Percentiles rank a stretch among this genome's conserved stretches.
Conservation (phyloP, 2,888 invertebrate species). For the Hecatera dysodea region DNA sequence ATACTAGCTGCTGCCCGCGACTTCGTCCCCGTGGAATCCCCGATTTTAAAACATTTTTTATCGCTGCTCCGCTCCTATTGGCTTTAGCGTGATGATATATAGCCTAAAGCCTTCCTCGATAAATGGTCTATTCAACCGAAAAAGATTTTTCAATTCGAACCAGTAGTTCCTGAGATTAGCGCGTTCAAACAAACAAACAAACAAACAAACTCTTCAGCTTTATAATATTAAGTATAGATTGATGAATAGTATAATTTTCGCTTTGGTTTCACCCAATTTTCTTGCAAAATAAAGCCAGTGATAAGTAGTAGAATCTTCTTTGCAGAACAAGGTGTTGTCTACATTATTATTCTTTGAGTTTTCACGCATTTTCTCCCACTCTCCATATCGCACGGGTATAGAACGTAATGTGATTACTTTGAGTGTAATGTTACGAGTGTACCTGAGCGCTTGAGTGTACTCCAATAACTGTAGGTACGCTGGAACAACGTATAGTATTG, state of each 20-base stretch:
- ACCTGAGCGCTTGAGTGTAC: slow-evolving; percentile 39
- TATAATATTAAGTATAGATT: background rate
- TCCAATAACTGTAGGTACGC: slow-evolving; percentile 31
- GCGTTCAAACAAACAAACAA: no score
- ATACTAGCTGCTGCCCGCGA: no score
- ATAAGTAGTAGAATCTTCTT: slow-evolving; percentile 9
- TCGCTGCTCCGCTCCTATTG: no score
- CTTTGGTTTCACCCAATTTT: background rate
- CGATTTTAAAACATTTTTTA: no score
- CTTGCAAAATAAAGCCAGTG: background rate
- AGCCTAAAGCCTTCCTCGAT: no score
- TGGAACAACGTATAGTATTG: background rate
- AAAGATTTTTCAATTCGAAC: no score
- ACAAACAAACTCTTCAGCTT: no score
- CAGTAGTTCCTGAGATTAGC: no score
- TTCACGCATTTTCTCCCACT: slow-evolving; percentile 17
- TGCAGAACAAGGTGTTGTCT: background rate
- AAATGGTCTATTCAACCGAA: no score
- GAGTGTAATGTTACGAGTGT: slow-evolving; percentile 52
- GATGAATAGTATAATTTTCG: background rate
- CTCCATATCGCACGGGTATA: slow-evolving; percentile 11
- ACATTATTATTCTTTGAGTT: slow-evolving; percentile 33
- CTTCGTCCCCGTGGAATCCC: no score
- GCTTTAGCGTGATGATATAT: no score
- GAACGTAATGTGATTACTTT: slow-evolving; percentile 50